Evolutionary conservation across 2,888 invertebrate species (phyloP).

Genomic region (Habrosyne pyritoides): DNA sequence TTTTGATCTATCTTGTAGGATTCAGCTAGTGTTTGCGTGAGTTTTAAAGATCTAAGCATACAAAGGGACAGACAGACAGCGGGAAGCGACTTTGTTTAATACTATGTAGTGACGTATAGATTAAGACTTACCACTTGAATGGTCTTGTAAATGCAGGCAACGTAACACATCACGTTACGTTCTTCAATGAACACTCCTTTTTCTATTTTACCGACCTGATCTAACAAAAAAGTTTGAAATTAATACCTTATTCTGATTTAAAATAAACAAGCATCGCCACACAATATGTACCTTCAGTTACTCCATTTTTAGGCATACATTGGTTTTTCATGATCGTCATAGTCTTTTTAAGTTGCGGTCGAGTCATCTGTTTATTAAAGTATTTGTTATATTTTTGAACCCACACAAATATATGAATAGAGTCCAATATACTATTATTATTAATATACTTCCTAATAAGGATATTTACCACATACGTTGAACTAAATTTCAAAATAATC

Average conservation of each 20-base stretch:
- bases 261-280: neutral
- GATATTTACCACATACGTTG: too few species aligned
- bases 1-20: too few species aligned
- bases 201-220: slow-evolving; percentile 62
- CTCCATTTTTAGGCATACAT: slow-evolving; percentile 84
- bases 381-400: neutral
- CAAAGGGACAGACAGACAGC: too few species aligned
- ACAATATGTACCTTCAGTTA: slow-evolving; percentile 69
- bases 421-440: too few species aligned
- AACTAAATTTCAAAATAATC: too few species aligned
- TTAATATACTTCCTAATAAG: too few species aligned
- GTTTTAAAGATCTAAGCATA: too few species aligned
- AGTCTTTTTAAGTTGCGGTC: slow-evolving; percentile 84
- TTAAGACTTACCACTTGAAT: slow-evolving; percentile 62
- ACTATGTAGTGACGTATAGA: too few species aligned
- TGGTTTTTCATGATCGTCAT: slow-evolving; percentile 83
- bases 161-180: slow-evolving; percentile 65
- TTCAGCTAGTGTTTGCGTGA: too few species aligned
- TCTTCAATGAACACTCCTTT: slow-evolving; percentile 65
- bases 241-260: slow-evolving; percentile 3
- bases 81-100: too few species aligned
- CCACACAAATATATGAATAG: too few species aligned
- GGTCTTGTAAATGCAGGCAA: slow-evolving; percentile 63
- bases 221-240: slow-evolving; percentile 36
- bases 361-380: slow-evolving; percentile 54